phyloP scores from a whole-genome alignment of 2,113 vertebrate genomes.

The Tenebrosternarchus preto region DNA sequence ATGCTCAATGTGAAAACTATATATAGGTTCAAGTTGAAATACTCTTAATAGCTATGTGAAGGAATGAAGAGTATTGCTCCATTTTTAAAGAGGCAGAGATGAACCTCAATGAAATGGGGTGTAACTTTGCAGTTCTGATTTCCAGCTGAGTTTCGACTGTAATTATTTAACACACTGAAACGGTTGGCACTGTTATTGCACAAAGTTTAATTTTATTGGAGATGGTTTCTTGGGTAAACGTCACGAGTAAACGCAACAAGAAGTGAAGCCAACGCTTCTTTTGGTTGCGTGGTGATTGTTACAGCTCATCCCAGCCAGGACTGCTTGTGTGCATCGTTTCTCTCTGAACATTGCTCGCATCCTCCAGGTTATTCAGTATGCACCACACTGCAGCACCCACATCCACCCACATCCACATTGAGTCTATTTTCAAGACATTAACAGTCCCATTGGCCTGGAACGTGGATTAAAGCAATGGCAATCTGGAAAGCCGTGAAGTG shows the following conservation, averaged over 20 bases:
- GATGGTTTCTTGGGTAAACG: no score
- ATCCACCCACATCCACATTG: constrained; percentile 28
- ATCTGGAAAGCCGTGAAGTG: constrained; percentile 2
- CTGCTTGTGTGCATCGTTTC: constrained; percentile 6
- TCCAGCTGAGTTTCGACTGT: neutral
- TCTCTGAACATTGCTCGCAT: constrained; percentile 4
- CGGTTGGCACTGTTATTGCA: neutral
- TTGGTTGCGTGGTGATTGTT: neutral
- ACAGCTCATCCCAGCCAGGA: neutral
- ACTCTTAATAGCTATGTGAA: neutral
- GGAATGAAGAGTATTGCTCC: neutral
- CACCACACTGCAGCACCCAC: constrained; percentile 24
- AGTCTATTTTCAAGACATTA: no score
- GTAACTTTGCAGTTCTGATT: neutral
- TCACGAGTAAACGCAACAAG: neutral
- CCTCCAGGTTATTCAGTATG: constrained; percentile 47
- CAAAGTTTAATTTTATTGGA: neutral
- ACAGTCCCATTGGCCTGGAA: neutral
- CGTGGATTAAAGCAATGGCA: neutral
- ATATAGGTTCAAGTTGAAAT: no score
- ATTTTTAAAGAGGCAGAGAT: neutral
- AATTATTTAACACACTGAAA: neutral
- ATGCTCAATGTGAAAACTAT: no score
- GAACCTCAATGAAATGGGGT: neutral
- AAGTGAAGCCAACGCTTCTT: neutral